Conservation (phyloP, 2,797 vertebrate genomes). For the Mormyrus proboscirostris region DNA sequence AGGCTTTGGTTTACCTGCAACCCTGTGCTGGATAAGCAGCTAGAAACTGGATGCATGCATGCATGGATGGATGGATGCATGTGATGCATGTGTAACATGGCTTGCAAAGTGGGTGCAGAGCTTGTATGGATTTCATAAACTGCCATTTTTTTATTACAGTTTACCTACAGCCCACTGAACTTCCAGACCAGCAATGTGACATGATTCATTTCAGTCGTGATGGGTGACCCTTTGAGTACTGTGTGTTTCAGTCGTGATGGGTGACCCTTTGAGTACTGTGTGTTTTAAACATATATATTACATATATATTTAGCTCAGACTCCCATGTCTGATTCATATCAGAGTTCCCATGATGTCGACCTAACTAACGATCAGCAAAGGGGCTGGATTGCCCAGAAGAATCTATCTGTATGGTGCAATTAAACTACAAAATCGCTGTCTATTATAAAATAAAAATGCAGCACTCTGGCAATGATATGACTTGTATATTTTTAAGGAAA, state of each 20-base stretch:
- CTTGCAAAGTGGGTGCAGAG: background rate
- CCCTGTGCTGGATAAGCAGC: too few relatives aligned
- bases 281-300: too few relatives aligned
- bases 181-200: background rate
- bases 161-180: background rate
- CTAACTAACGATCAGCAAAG: background rate
- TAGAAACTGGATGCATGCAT: too few relatives aligned
- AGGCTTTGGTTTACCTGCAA: too few relatives aligned
- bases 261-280: background rate
- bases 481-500: background rate
- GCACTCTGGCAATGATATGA: background rate
- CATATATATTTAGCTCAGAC: background rate
- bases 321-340: background rate
- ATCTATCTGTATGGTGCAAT: background rate
- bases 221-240: background rate
- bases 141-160: background rate
- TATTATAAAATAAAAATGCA: background rate
- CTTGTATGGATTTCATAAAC: background rate
- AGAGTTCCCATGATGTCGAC: background rate
- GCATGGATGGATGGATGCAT: background rate
- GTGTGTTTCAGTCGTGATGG: background rate
- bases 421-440: background rate
- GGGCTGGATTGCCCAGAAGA: background rate
- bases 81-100: background rate
- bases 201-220: background rate